Conservation (phyloP, 2,888 invertebrate species). For the Stenoptilia bipunctidactyla region DNA sequence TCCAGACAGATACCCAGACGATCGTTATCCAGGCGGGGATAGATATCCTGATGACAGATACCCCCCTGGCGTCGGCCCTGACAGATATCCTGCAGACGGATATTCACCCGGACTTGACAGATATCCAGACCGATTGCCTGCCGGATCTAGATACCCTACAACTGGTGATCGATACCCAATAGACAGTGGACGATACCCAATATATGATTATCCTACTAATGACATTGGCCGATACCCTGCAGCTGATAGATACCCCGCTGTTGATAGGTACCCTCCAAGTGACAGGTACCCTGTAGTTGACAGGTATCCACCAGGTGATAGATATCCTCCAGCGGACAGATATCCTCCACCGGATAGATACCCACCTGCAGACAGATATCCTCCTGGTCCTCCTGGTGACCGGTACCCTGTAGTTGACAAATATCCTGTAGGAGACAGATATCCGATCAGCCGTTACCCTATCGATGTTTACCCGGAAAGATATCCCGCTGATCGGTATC, state of each 20-base stretch:
- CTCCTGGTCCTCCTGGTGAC: conserved; percentile 42
- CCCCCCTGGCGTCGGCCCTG: conserved; percentile 18
- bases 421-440: conserved; percentile 44
- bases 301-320: conserved; percentile 43
- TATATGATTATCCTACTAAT: conserved; percentile 33
- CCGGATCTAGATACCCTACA: conserved; percentile 45
- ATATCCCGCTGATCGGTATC: conserved; percentile 39
- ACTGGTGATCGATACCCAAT: conserved; percentile 47
- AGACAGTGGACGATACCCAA: conserved; percentile 44
- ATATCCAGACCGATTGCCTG: conserved; percentile 53
- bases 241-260: conserved; percentile 38
- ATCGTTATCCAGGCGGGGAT: conserved; percentile 48
- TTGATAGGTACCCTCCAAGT: too few relatives aligned
- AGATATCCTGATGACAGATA: conserved; percentile 39
- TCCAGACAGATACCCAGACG: conserved; percentile 52
- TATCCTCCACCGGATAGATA: conserved; percentile 42
- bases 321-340: conserved; percentile 42
- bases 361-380: conserved; percentile 33
- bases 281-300: conserved; percentile 50
- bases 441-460: conserved; percentile 50
- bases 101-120: conserved; percentile 46
- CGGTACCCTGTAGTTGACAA: conserved; percentile 43
- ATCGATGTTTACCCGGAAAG: conserved; percentile 45
- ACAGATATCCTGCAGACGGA: conserved; percentile 57
- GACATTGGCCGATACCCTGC: conserved; percentile 46